Conservation (phyloP, 2,797 vertebrate genomes). For the Telmatherina bonti region DNA sequence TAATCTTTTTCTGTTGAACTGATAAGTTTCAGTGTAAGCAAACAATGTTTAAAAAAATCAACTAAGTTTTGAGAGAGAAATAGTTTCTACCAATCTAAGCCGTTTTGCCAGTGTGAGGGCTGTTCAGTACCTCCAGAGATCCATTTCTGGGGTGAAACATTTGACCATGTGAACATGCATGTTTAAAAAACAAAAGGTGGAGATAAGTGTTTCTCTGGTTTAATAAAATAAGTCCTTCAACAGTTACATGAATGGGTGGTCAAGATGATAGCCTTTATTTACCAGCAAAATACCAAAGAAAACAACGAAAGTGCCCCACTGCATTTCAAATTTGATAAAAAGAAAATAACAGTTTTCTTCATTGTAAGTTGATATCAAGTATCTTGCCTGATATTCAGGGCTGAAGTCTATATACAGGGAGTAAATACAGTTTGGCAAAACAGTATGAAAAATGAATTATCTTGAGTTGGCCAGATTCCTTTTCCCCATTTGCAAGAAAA, state of each 20-base stretch:
- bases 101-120: constrained; percentile 54
- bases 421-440: constrained; percentile 81
- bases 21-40: constrained; percentile 59
- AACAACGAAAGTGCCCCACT: constrained; percentile 61
- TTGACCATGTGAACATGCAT: constrained; percentile 68
- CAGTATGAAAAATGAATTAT: constrained; percentile 59
- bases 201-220: constrained; percentile 58
- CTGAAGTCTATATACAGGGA: constrained; percentile 69
- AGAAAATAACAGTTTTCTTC: constrained; percentile 44
- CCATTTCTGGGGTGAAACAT: constrained; percentile 37
- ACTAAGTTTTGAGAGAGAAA: constrained; percentile 44
- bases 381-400: constrained; percentile 60
- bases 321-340: constrained; percentile 60
- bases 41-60: constrained; percentile 54
- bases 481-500: constrained; percentile 45
- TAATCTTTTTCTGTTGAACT: constrained; percentile 60
- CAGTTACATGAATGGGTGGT: constrained; percentile 67
- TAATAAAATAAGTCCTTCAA: constrained; percentile 79
- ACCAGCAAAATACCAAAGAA: constrained; percentile 74
- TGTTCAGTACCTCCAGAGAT: constrained; percentile 38
- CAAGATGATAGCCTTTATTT: constrained; percentile 68
- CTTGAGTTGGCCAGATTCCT: constrained; percentile 51
- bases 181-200: constrained; percentile 60
- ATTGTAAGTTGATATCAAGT: constrained; percentile 44
- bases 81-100: constrained; percentile 52